These are phyloP conservation scores for Batillaria attramentaria DNA, from an alignment of 1,140 invertebrate species.

Conservation along the genomic window DNA sequence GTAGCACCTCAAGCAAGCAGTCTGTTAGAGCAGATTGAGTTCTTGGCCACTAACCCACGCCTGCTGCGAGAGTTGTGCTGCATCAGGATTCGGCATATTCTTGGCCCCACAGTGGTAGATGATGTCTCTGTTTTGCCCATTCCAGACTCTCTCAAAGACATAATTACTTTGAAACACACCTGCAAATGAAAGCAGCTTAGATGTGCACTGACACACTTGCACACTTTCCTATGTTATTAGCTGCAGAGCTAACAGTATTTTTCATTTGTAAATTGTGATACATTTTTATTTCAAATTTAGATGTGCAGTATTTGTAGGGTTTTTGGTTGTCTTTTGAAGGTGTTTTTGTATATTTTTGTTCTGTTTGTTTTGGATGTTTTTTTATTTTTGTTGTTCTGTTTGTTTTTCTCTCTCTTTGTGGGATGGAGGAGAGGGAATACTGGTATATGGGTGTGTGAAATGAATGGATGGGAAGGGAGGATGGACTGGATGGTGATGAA, in stretches of 20 bases:
- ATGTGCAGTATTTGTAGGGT: neutral
- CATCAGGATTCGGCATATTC: conserved; percentile 3
- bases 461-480: no score
- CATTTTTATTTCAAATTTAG: neutral
- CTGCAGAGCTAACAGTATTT: neutral
- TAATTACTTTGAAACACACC: conserved; percentile 1
- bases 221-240: neutral
- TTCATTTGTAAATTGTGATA: neutral
- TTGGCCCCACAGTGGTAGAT: neutral
- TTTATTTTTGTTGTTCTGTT: neutral
- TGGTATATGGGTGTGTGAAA: no score
- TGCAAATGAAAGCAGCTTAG: neutral
- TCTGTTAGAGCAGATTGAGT: conserved; percentile 6
- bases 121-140: conserved; percentile 24
- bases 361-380: neutral
- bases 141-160: conserved; percentile 24
- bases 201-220: neutral
- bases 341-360: neutral
- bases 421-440: neutral
- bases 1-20: conserved; percentile 36
- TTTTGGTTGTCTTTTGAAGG: neutral
- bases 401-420: neutral
- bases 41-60: conserved; percentile 23
- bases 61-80: conserved; percentile 20
- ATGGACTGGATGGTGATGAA: no score